Conservation (phyloP, 1,140 invertebrate genomes). For the Aphelenchoides besseyi region DNA sequence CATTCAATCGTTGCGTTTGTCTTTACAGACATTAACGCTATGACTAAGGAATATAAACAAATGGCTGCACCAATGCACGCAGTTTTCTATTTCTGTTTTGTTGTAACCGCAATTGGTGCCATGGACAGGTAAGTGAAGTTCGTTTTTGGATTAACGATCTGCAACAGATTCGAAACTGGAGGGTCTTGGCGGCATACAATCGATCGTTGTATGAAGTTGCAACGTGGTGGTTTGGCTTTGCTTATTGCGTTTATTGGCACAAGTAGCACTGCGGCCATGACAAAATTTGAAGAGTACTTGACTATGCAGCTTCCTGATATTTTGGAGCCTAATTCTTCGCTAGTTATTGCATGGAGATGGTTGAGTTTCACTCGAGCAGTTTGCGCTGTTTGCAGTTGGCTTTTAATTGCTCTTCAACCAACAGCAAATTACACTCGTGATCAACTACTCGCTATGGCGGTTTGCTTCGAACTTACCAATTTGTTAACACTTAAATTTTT, state of each 20-base stretch:
- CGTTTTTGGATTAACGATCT: constrained; percentile 19
- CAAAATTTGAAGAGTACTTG: constrained; percentile 22
- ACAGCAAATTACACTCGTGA: constrained; percentile 27
- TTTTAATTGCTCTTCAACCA: constrained; percentile 26
- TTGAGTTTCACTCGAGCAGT: constrained; percentile 20
- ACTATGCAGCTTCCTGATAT: not conserved
- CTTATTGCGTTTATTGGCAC: constrained; percentile 14
- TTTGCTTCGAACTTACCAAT: too few relatives aligned
- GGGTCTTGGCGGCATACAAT: not conserved
- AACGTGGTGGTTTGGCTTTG: constrained; percentile 19
- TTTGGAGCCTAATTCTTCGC: constrained; percentile 2
- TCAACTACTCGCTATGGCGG: constrained; percentile 13
- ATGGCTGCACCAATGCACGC: constrained; percentile 34
- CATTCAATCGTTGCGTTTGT: constrained; percentile 21
- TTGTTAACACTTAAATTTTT: too few relatives aligned
- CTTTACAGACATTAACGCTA: constrained; percentile 18
- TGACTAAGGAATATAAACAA: constrained; percentile 18
- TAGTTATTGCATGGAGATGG: constrained; percentile 11
- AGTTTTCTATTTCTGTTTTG: constrained; percentile 28
- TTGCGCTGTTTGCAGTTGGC: constrained; percentile 25
- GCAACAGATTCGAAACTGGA: constrained; percentile 6
- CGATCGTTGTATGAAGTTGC: constrained; percentile 2
- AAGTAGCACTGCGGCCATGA: constrained; percentile 18
- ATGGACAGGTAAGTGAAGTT: constrained; percentile 22
- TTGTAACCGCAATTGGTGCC: constrained; percentile 17